Conservation (phyloP, 2,113 vertebrate genomes). For the Onychostoma macrolepis region DNA sequence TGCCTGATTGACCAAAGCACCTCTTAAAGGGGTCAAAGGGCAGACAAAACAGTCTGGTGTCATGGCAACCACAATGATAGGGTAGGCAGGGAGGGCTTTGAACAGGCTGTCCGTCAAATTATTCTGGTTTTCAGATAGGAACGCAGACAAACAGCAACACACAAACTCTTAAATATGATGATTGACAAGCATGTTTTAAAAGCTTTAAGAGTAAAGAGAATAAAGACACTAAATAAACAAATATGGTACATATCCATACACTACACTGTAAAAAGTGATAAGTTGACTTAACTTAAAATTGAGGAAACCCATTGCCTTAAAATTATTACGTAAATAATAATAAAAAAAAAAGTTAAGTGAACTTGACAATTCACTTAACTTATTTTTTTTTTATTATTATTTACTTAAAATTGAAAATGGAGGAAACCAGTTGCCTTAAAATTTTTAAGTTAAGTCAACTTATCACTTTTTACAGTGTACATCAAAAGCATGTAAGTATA, state of each 20-base stretch:
- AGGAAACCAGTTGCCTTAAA: too few species aligned
- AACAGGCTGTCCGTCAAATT: slow-evolving; percentile 74
- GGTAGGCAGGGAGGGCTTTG: slow-evolving; percentile 45
- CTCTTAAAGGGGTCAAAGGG: slow-evolving; percentile 82
- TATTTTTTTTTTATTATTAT: too few species aligned
- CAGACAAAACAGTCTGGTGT: slow-evolving; percentile 85
- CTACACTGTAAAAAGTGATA: too few species aligned
- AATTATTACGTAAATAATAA: too few species aligned
- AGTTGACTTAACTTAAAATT: too few species aligned
- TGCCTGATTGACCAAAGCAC: slow-evolving; percentile 83
- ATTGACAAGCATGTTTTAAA: not conserved
- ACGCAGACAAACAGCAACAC: slow-evolving; percentile 3
- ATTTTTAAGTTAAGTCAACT: too few species aligned
- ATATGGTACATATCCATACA: not conserved
- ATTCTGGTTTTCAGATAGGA: slow-evolving; percentile 58
- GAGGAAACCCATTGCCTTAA: too few species aligned
- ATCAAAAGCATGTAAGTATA: not conserved
- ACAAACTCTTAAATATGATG: not conserved
- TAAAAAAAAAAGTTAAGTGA: too few species aligned
- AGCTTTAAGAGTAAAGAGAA: not conserved
- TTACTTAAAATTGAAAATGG: too few species aligned
- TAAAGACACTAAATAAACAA: not conserved
- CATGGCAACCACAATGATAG: slow-evolving; percentile 77
- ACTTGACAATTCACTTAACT: too few species aligned
- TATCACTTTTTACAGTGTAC: too few species aligned